phyloP scores from a whole-genome alignment of 2,888 invertebrate species.

The Gymnocheta viridis region DNA sequence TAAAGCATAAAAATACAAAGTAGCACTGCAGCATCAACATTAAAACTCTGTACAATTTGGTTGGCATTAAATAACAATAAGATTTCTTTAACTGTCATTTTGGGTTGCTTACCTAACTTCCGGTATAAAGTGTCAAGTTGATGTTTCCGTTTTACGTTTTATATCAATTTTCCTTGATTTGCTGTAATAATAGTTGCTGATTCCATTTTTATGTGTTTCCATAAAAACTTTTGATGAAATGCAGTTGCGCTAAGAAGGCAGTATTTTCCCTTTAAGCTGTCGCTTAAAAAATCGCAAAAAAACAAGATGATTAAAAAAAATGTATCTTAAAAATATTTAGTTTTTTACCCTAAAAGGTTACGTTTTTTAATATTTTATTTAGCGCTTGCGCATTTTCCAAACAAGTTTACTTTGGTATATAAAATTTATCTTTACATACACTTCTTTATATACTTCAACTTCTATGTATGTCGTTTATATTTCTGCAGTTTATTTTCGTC shows the following conservation, averaged over 20 bases:
- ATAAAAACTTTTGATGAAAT: slow-evolving; percentile 52
- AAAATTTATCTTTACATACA: slow-evolving; percentile 32
- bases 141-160: slow-evolving; percentile 75
- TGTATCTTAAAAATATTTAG: slow-evolving; percentile 4
- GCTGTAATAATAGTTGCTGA: background rate
- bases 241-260: slow-evolving; percentile 23
- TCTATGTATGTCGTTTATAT: background rate
- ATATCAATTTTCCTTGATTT: slow-evolving; percentile 14
- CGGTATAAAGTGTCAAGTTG: slow-evolving; percentile 80
- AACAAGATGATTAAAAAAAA: slow-evolving; percentile 5
- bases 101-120: slow-evolving; percentile 72
- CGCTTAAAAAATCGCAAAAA: background rate
- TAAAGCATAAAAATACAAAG: background rate
- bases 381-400: slow-evolving; percentile 58
- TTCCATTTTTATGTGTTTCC: slow-evolving; percentile 40
- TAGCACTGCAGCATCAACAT: slow-evolving; percentile 22
- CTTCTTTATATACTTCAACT: slow-evolving; percentile 35
- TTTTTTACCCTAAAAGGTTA: slow-evolving; percentile 22
- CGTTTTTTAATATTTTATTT: background rate
- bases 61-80: slow-evolving; percentile 55
- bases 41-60: slow-evolving; percentile 33
- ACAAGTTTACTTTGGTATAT: background rate
- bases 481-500: slow-evolving; percentile 36
- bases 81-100: slow-evolving; percentile 66
- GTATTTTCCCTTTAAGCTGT: slow-evolving; percentile 22